Evolutionary conservation across 2,888 invertebrate genomes (phyloP).

Genomic region (Aphidoletes aphidimyza): DNA sequence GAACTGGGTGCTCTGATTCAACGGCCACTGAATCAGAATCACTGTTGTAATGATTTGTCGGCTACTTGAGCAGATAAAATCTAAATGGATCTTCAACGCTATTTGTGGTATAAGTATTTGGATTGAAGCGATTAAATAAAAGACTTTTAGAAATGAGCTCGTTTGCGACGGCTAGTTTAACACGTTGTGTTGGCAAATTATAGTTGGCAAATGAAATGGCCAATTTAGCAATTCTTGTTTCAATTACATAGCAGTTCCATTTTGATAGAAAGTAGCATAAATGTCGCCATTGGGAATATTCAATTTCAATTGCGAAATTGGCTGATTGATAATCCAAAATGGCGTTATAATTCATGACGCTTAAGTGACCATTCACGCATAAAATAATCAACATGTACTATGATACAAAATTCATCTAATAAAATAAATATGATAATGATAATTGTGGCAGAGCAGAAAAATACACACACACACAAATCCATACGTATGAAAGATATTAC

Average conservation of each 20-base stretch:
- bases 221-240: neutral
- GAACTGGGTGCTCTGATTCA: too few species aligned
- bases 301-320: neutral
- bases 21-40: too few species aligned
- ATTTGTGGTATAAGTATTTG: neutral
- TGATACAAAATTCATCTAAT: neutral
- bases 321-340: neutral
- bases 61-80: constrained; percentile 20
- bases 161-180: too few species aligned
- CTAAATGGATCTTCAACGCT: constrained; percentile 7
- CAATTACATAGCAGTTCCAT: neutral
- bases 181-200: constrained; percentile 23
- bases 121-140: too few species aligned
- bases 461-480: too few species aligned
- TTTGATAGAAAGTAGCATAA: neutral
- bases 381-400: neutral
- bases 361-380: constrained; percentile 16
- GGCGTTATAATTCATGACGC: neutral
- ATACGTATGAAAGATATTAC: too few species aligned
- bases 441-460: neutral
- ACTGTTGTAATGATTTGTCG: constrained; percentile 4
- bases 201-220: neutral
- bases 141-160: too few species aligned
- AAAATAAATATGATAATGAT: constrained; percentile 28
- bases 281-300: neutral